Evolutionary conservation across 2,113 vertebrate species (phyloP), one percentile per base, ranked within the genome.

Genomic region (Acanthochromis polyacanthus): DNA sequence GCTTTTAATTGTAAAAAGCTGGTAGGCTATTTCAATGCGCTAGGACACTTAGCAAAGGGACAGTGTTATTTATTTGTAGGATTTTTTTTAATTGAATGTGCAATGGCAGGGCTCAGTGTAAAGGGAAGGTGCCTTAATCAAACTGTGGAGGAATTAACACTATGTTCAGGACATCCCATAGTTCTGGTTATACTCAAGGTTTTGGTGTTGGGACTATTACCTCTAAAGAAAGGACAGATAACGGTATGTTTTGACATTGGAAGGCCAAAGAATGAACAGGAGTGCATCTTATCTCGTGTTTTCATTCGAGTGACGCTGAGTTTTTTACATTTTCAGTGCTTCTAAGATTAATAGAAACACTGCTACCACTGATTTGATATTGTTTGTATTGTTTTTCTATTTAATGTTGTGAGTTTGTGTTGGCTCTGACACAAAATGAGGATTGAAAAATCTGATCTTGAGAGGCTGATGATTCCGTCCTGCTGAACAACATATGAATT

Each of bases 1-100:
- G 12, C 8, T 30, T 43, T 71, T 43, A 43, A 43, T 43, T 15
- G 40, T 43, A 32, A 53, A 40, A 60, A n/a, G 0, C 11, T 28
- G 3, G 48, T 12, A 4, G 10, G 23, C 65, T 17, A 15, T 70
- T 60, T 71, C 4, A 62, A 43, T 19, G 30, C n/a, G 0, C 23
- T 3, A 14, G 19, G 62, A 64, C 36, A 52, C 3, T 61, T 32
- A 61, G 2, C 1, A 2, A 22, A 2, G n/a, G 40, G 25, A 20
- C 56, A 32, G 30, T 32, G 17, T 48, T 83, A 72, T 80, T 81
- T 82, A 59, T 75, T 76, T 77, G 43, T 65, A 51, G 59, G 4
- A 25, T 32, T 32, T 36, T 32, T 71, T 55, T 3, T 4, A 71
- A 4, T 20, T 46, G 15, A 50, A 63, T 75, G 83, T 86, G 72